Conservation (phyloP, 2,113 vertebrate genomes). For the Lontra canadensis region DNA sequence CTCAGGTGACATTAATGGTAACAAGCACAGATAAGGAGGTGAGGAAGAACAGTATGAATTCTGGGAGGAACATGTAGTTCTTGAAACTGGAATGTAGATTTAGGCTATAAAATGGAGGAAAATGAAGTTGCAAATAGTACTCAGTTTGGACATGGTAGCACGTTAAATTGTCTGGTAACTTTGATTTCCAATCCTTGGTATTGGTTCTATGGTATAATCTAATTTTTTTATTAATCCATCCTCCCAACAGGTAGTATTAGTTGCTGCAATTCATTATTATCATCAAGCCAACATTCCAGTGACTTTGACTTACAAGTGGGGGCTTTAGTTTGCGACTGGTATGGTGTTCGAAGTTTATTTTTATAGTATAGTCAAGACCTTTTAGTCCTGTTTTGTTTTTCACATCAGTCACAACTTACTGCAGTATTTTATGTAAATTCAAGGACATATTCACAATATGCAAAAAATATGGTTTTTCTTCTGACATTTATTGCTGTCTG, state of each 20-base stretch:
- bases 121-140: background rate
- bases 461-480: slow-evolving; percentile 39
- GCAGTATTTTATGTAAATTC: slow-evolving; percentile 40
- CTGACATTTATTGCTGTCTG: slow-evolving; percentile 60
- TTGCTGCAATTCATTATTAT: background rate
- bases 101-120: background rate
- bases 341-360: background rate
- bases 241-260: background rate
- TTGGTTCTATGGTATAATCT: background rate
- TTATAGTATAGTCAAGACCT: background rate
- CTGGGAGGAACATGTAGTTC: background rate
- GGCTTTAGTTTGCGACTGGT: background rate
- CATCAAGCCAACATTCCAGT: background rate
- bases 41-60: background rate
- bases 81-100: background rate
- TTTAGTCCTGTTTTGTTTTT: slow-evolving; percentile 34
- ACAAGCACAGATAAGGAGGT: background rate
- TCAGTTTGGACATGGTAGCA: background rate
- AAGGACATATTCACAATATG: slow-evolving; percentile 23
- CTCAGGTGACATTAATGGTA: background rate
- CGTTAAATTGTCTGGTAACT: background rate
- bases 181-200: background rate
- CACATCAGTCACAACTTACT: slow-evolving; percentile 29
- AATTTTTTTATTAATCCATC: background rate
- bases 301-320: background rate